Evolutionary conservation across 1,140 invertebrate genomes (phyloP).

Genomic region (Papilio glaucus): DNA sequence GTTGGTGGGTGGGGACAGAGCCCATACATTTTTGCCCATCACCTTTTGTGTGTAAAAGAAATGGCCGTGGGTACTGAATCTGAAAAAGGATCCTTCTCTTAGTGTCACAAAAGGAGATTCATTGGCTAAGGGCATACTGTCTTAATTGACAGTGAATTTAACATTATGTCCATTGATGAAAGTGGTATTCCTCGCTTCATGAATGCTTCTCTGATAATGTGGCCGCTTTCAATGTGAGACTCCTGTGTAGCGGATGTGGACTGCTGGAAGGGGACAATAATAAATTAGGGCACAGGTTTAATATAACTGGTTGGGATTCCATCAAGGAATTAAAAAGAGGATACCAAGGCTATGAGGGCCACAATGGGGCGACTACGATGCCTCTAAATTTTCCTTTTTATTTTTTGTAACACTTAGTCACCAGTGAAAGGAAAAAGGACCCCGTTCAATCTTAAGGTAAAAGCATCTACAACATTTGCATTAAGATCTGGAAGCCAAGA

Average conservation of each 20-base stretch:
- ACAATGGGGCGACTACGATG: constrained; percentile 12
- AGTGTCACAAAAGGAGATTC: constrained; percentile 16
- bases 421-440: neutral
- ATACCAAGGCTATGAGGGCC: constrained; percentile 33
- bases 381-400: neutral
- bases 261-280: constrained; percentile 1
- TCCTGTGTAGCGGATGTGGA: neutral
- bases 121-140: neutral
- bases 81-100: neutral
- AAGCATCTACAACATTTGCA: neutral
- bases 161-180: neutral
- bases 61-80: constrained; percentile 39
- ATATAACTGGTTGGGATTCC: neutral
- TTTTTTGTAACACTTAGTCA: constrained; percentile 5
- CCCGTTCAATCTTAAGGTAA: neutral
- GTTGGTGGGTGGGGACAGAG: no score
- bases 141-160: neutral
- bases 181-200: neutral
- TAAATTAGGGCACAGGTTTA: neutral
- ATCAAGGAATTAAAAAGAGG: constrained; percentile 9
- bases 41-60: constrained; percentile 36
- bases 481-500: neutral
- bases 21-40: no score
- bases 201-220: constrained; percentile 17
- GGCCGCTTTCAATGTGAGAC: constrained; percentile 41